Percentiles rank a stretch among this genome's conserved stretches.
phyloP scores from a whole-genome alignment of 2,113 vertebrate species.

The Felis catus region DNA sequence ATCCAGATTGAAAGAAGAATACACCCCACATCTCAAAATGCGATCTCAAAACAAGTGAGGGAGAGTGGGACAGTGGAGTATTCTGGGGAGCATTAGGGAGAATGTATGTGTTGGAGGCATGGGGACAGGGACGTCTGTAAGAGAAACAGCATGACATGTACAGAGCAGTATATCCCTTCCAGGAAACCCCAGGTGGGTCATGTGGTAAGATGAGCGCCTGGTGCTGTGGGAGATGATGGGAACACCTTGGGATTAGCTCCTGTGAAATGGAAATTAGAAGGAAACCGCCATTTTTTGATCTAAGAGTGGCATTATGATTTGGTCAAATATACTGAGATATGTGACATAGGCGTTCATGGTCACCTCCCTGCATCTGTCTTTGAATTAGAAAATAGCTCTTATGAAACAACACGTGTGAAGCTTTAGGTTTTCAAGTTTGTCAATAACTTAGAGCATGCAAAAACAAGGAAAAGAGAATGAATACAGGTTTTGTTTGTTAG shows the following conservation, averaged over 20 bases:
- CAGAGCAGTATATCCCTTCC: fast-evolving
- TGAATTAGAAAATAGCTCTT: neutral
- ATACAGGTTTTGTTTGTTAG: neutral
- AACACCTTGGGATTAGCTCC: neutral
- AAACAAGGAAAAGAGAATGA: neutral
- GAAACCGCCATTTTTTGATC: neutral
- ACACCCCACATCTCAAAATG: neutral
- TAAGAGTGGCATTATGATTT: neutral
- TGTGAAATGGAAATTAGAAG: neutral
- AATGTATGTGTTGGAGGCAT: neutral
- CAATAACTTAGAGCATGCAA: fast-evolving
- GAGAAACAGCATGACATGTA: too few relatives aligned
- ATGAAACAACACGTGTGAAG: neutral
- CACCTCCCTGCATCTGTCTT: neutral
- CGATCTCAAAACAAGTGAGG: neutral
- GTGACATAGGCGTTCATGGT: neutral
- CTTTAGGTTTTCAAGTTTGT: neutral
- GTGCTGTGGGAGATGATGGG: neutral
- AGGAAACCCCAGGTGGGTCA: neutral
- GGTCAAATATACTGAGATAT: neutral
- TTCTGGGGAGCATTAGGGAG: fast-evolving
- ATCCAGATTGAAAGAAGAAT: neutral
- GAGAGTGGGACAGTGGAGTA: neutral
- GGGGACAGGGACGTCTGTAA: fast-evolving
- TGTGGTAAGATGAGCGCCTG: neutral